Evolutionary conservation across 2,797 vertebrate species (phyloP), one percentile per base, ranked within the genome.

Genomic region (Avahi laniger): DNA sequence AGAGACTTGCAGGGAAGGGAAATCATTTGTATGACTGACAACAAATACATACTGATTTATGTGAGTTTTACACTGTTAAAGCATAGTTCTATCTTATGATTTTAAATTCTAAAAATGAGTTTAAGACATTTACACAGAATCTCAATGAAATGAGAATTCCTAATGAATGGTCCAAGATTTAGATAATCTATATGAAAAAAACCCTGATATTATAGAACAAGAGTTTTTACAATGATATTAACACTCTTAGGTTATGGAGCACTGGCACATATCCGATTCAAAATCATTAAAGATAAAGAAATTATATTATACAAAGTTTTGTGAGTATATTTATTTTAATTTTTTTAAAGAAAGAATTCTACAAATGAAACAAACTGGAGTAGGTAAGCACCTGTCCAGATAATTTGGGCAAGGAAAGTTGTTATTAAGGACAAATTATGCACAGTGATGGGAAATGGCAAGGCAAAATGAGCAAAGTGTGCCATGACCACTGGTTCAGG

Each of bases 231-330:
- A 73, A 65, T 35, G 30, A n/a, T 28, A 80, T 57, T 89, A 85
- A 48, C 18, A 35, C 17, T 93, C 50, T 70, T 72, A 57, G 22
- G 90, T 95, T 59, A 69, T 7, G 24, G 14, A 54, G 5, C 2
- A 72, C 10, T 9, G 61, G 30, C 69, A 80, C 24, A 79, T 63
- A 92, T 89, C 63, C 11, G 76, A 24, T 10, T 57, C 30, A 76
- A 93, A 93, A 85, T 59, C 5, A 35, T 82, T 85, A 69, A 82
- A 75, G 50, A 75, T 81, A 87, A 91, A 35, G 22, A 94, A 86
- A 30, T 43, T 7, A 69, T 7, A 33, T 38, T 52, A 9, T 5
- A 38, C 35, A 63, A 92, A 33, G 35, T 81, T 81, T 92, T 85
- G 13, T 35, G 30, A 90, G n/a, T 63, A 41, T 17, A 41, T 41